A percentile compares a stretch with the other conserved stretches of the same genome.
phyloP scores from a whole-genome alignment of 1,140 invertebrate genomes.

The Oreohelix idahoensis region DNA sequence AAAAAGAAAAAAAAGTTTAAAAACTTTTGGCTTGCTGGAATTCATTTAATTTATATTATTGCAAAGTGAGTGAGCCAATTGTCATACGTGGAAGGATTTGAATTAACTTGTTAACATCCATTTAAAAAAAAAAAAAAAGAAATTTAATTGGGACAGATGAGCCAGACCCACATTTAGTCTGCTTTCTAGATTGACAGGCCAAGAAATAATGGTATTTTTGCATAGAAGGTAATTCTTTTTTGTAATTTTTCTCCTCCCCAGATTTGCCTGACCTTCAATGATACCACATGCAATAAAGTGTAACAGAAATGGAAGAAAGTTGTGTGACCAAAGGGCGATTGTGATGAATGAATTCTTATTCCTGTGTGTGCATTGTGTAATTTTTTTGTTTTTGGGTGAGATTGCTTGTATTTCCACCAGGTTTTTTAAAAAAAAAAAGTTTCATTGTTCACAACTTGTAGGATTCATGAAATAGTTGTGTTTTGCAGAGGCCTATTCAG shows the following conservation, averaged over 20 bases:
- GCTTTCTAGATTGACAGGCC: too few species aligned
- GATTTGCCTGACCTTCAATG: constrained; percentile 27
- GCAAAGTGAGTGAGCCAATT: too few species aligned
- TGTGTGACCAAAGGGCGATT: neutral
- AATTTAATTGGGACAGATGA: too few species aligned
- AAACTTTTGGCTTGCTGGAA: too few species aligned
- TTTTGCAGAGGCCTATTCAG: neutral
- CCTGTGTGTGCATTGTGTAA: neutral
- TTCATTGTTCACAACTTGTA: neutral
- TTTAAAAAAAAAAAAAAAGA: too few species aligned
- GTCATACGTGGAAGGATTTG: too few species aligned
- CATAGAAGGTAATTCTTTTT: neutral
- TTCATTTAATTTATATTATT: too few species aligned
- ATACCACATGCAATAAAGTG: neutral
- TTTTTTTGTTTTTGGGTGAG: neutral
- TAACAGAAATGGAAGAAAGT: neutral
- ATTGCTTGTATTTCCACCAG: neutral
- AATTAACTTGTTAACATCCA: too few species aligned
- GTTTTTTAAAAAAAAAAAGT: neutral
- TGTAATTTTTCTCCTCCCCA: neutral
- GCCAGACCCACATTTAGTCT: too few species aligned
- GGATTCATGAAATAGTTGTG: neutral
- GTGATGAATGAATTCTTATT: neutral
- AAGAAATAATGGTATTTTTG: too few species aligned
- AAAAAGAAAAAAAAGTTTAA: too few species aligned